phyloP scores from a whole-genome alignment of 1,140 invertebrate genomes.

The Nixonia krombeini region DNA sequence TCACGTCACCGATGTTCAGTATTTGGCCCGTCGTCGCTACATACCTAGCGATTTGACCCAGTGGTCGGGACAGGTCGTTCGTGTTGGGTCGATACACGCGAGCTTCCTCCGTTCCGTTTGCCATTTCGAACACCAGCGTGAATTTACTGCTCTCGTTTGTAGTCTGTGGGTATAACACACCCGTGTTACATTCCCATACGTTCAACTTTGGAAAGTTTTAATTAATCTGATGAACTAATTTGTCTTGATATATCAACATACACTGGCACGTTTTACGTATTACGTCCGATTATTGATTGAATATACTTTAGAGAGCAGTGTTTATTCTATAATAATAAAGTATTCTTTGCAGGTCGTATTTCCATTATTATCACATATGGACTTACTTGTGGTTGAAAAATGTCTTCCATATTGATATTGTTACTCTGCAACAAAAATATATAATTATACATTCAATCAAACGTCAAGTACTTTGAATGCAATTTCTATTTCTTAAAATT shows the following conservation, averaged over 20 bases:
- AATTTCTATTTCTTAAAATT: no score
- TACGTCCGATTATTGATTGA: no score
- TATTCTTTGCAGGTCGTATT: no score
- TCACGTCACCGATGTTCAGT: slow-evolving; percentile 86
- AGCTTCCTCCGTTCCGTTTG: slow-evolving; percentile 73
- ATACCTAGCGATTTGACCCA: slow-evolving; percentile 84
- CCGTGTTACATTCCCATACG: no score
- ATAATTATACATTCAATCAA: no score
- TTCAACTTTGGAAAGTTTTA: no score
- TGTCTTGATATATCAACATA: no score
- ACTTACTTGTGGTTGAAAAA: slow-evolving; percentile 77
- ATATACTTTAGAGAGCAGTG: background rate
- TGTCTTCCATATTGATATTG: slow-evolving; percentile 80
- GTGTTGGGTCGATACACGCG: slow-evolving; percentile 73
- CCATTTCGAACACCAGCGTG: slow-evolving; percentile 86
- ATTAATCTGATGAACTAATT: no score
- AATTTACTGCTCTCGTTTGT: slow-evolving; percentile 76
- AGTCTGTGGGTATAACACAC: slow-evolving; percentile 40
- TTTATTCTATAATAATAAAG: slow-evolving; percentile 7
- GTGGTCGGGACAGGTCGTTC: slow-evolving; percentile 73
- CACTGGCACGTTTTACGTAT: no score
- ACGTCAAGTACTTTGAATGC: background rate
- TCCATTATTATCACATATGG: slow-evolving; percentile 4
- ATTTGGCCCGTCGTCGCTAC: slow-evolving; percentile 87
- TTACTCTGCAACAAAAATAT: slow-evolving; percentile 73